Evolutionary conservation across 2,797 vertebrate genomes (phyloP).

Genomic region (Limosa lapponica): DNA sequence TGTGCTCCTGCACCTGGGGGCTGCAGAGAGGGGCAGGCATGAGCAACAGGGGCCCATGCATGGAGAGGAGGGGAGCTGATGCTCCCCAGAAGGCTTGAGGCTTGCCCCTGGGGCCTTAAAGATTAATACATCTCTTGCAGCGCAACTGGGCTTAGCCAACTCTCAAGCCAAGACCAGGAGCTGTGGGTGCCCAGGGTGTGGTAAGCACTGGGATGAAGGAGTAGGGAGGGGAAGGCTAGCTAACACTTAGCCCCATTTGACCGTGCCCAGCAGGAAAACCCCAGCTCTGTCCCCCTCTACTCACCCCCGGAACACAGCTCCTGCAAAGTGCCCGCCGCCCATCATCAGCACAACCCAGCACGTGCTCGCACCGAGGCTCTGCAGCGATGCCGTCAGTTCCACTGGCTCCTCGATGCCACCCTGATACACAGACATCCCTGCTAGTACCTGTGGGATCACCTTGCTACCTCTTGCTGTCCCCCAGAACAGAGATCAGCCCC

Average conservation of each 20-base stretch:
- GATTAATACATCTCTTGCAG: not conserved
- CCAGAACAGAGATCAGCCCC: not conserved
- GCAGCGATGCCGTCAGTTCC: slow-evolving; percentile 77
- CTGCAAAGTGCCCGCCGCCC: slow-evolving; percentile 95
- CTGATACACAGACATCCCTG: slow-evolving; percentile 53
- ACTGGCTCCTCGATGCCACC: slow-evolving; percentile 18
- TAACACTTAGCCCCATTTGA: not conserved
- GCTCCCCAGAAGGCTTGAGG: not conserved
- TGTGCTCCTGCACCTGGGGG: slow-evolving; percentile 87
- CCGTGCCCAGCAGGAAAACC: not conserved
- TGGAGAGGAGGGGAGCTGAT: not conserved
- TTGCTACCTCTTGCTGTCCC: not conserved
- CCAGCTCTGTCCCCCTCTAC: not conserved
- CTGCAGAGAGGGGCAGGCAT: slow-evolving; percentile 62
- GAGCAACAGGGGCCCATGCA: not conserved
- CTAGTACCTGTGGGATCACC: not conserved
- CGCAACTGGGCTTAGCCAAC: rapidly evolving
- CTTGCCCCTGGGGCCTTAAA: not conserved
- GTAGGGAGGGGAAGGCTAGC: not conserved
- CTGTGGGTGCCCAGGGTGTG: not conserved
- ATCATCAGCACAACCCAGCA: slow-evolving; percentile 91
- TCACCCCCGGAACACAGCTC: slow-evolving; percentile 92
- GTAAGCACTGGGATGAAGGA: not conserved
- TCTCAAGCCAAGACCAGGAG: not conserved
- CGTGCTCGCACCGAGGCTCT: slow-evolving; percentile 71